Evolutionary conservation across 2,113 vertebrate species (phyloP), one percentile per base, ranked within the genome.

Genomic region (Tretioscincus oriximinensis): DNA sequence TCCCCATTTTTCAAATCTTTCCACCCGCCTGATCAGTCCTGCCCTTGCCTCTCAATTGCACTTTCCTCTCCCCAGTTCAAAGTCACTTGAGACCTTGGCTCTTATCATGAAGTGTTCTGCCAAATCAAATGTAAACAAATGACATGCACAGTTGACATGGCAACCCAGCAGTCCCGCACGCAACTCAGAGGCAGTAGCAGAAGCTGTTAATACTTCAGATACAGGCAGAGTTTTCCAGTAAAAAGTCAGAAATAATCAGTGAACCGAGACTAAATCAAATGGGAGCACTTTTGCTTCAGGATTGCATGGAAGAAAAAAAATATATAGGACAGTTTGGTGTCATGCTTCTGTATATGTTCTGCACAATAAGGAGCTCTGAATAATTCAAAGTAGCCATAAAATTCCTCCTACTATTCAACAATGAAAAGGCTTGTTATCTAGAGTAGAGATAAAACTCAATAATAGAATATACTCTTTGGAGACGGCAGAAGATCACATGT

Each of bases 61-160:
- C 66, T 75, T 69, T 78, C 35, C 28, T 29, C n/a, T 65, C 83
- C 86, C 79, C 70, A 72, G 85, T 88, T 88, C 90, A 92, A 89
- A 93, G 86, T 88, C 54, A n/a, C 88, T 70, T 2, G 90, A 93
- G 92, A 90, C 90, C 90, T 92, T 90, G 89, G 87, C 87, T 91
- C 91, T 93, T 91, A 93, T 93, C 92, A 81, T 88, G 84, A 90
- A 92, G 90, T 88, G 84, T 92, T 89, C 89, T 92, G 91, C 89
- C 90, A 92, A 90, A 91, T 93, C 90, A 91, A 90, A 93, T 88
- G 90, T 93, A 93, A 93, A 92, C 91, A 93, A 91, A 93, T 93
- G 88, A 92, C 92, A 93, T 92, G 90, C 92, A 93, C 87, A 89
- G 93, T 93, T 93, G 91, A 92, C 93, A 93, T 93, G 93, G 91